Evolutionary conservation across 2,888 invertebrate species (phyloP), one percentile per base, ranked within the genome.

Genomic region (Scaptomyza polygonia): DNA sequence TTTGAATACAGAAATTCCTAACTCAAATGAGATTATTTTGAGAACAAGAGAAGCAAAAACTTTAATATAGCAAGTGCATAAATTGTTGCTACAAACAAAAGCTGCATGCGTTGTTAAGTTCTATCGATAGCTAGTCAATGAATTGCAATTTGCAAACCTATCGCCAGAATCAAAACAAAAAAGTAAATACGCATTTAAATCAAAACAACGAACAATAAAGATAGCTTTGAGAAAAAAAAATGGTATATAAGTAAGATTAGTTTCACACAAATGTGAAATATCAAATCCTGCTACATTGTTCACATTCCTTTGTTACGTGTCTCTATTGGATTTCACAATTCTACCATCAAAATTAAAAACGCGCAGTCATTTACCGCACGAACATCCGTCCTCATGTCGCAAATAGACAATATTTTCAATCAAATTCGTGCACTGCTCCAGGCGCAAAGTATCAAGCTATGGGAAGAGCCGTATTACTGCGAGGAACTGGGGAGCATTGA

Each of bases 381-480:
- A 32, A 12, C 16, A 45, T 14, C 5, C 3, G 16, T 30, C 29
- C 3, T 8, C 8, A 91, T 90, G 90, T 87, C 89, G n/a, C 86
- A 88, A 44, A 89, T 91, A 52, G 95, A 95, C 90, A 94, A 95
- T 90, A 91, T 94, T 74, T 92, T 94, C 14, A 94, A 95, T 54
- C 94, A 94, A 92, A 92, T 96, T 12, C 93, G 95, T 21, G 94
- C 94, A 1, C 94, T 94, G 82, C 91, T 97, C 34, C 95, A 96
- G 75, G 92, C 92, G 57, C 94, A 95, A 61, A 93, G 93, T 72
- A 93, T 96, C 5, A 96, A 96, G 88, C 90, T 97, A 63, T 97
- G 97, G 96, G 92, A 95, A 77, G 92, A 94, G 14, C 96, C 96
- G 0, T 96, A 94, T 88, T 93, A 93, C 49, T 89, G 90, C 29